A percentile compares a stretch with the other conserved stretches of the same genome.
Evolutionary conservation across 2,888 invertebrate species (phyloP).

Genomic region (Drosophila borborema): DNA sequence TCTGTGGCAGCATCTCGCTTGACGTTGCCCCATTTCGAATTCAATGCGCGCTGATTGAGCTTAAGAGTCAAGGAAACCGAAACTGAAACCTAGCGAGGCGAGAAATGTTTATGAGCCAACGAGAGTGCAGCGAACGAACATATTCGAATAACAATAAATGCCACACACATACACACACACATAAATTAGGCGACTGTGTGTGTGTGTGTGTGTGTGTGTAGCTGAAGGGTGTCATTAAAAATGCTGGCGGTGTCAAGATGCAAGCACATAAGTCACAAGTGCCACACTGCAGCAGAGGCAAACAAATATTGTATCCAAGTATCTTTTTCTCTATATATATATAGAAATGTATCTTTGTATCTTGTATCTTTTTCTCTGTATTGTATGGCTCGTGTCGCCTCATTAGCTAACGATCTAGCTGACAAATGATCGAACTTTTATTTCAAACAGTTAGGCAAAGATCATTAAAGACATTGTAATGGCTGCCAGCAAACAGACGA

Average conservation of each 20-base stretch:
- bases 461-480: constrained; percentile 27
- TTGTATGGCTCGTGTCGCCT: constrained; percentile 26
- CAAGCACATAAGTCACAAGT: constrained; percentile 34
- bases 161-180: constrained; percentile 41
- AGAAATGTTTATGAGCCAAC: constrained; percentile 50
- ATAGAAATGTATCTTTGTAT: constrained; percentile 22
- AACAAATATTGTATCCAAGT: constrained; percentile 33
- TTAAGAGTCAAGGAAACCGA: constrained; percentile 31
- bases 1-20: constrained; percentile 16
- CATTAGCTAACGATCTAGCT: constrained; percentile 23
- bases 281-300: constrained; percentile 15
- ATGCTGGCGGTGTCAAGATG: constrained; percentile 53
- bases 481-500: not conserved
- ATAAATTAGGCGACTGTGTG: constrained; percentile 49
- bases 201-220: constrained; percentile 8
- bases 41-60: constrained; percentile 61
- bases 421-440: constrained; percentile 43
- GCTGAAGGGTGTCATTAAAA: constrained; percentile 52
- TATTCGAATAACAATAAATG: constrained; percentile 59
- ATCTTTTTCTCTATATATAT: not conserved
- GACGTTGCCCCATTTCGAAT: constrained; percentile 44
- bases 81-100: constrained; percentile 33
- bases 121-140: constrained; percentile 49
- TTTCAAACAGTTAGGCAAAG: constrained; percentile 10
- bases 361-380: not conserved